Base-by-base conservation (phyloP, 1,140 invertebrate genomes). In the Caenorhabditis inopinata region DNA sequence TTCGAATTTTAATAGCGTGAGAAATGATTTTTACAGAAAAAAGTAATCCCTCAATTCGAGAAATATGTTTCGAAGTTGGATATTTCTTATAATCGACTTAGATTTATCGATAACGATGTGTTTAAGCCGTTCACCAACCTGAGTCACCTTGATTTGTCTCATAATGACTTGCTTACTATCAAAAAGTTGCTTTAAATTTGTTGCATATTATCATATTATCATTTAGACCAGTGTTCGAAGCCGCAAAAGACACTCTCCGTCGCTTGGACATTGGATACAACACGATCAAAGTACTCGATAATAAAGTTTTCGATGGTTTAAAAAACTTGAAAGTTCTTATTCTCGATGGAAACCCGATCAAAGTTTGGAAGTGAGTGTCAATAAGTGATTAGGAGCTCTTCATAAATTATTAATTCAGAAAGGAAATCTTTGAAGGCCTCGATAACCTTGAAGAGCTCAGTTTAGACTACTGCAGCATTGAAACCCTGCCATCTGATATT, bases 291-390 rank as follows among this genome's bases (percentile, higher is more conserved):
- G 9, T 16, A 18, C 12, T 80, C 5, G 4, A 42, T 14, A 68
- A 80, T 18, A 27, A 47, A 27, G 11, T 25, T 7, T 82, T 82
- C 23, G 47, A 75, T 18, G 45, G 23, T 2, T 23, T 82, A 1
- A 58, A 12, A 18, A 76, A 82, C 3, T 49, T 82, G 58, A 81
- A 74, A 76, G 38, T 18, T 21, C 46, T 82, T 16, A 18, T 35
- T 27, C 42, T 82, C 2, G 81, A 82, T 58, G 81, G 81, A 16
- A 82, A 82, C 42, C 45, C 48, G 18, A 81, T 73, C 3, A 58
- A 23, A n/a, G 12, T n/a, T 3, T 32, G 21, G 23, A 62, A 21
- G 58, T 38, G 29, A 51, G 78, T 2, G n/a, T n/a, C n/a, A n/a
- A n/a, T n/a, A n/a, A n/a, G n/a, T n/a, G n/a, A n/a, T n/a, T n/a